phyloP scores from a whole-genome alignment of 2,113 vertebrate species.

The Macquaria ambigua region DNA sequence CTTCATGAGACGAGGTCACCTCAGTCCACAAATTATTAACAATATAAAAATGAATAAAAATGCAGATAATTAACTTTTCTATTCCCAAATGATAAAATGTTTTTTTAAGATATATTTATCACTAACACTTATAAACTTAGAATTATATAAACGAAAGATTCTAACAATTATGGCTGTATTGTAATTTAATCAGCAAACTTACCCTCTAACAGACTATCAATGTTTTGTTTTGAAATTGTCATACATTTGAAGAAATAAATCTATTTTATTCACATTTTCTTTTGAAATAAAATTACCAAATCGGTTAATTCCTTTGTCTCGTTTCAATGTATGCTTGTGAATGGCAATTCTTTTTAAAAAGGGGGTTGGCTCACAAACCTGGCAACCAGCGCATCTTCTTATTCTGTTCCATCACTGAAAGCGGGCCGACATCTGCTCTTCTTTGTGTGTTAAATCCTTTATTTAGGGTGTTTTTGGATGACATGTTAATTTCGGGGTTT shows the following conservation, averaged over 20 bases:
- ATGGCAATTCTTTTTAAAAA: neutral
- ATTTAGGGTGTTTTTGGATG: neutral
- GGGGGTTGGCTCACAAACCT: conserved; percentile 48
- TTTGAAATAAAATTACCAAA: neutral
- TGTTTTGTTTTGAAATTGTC: neutral
- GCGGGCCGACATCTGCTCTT: conserved; percentile 68
- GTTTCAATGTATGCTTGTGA: neutral
- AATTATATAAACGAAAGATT: too few species aligned
- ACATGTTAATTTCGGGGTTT: neutral
- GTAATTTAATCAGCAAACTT: too few species aligned
- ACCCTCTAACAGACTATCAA: neutral
- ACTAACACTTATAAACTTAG: too few species aligned
- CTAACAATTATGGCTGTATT: neutral
- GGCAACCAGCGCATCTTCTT: conserved; percentile 80
- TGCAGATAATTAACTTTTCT: neutral
- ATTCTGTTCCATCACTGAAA: conserved; percentile 66
- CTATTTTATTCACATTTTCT: neutral
- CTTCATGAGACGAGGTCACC: neutral
- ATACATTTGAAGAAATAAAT: neutral
- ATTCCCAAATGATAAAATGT: neutral
- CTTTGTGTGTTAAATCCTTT: conserved; percentile 62
- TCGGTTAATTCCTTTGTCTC: conserved; percentile 10
- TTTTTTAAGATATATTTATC: neutral
- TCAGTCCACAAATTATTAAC: neutral
- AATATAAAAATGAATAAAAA: neutral